Evolutionary conservation across 2,113 vertebrate species (phyloP), one percentile per base, ranked within the genome.

Genomic region (Mystacornis crossleyi): DNA sequence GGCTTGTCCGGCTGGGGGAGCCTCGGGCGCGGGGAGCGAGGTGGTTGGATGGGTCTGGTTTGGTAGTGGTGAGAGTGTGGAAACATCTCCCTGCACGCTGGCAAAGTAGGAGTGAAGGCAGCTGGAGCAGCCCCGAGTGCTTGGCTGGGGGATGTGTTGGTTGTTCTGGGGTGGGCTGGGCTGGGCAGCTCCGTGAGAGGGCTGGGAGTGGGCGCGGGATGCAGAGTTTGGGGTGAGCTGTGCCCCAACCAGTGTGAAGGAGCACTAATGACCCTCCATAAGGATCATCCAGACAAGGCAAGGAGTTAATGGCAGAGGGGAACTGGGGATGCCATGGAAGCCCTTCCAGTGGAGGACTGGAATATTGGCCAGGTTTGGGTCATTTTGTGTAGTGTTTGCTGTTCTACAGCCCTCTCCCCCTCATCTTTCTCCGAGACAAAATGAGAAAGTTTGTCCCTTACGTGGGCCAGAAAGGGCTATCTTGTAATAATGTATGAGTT

Each of bases 181-280:
- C 3, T 2, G 61, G 60, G 21, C 4, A 33, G 26, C 2, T 28
- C 38, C 10, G 0, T 12, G n/a, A 14, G 40, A 33, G 81, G 31
- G n/a, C 42, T 57, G 82, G 61, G 60, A 31, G 11, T 11, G 34
- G 40, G 40, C 5, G 2, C 18, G 12, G 69, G 40, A 5, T 12
- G 38, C 28, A 9, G 26, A 4, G 33, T 25, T 11, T 34, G 51
- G 61, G 51, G 29, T 55, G 69, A 47, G 60, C 29, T 2, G 50
- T 29, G 53, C 10, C 58, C 65, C 31, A 0, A 8, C 23, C 48
- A 33, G 34, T 0, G 2, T 15, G 3, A 31, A 64, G 48, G 33
- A 75, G 47, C 42, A 12, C 43, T 12, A 4, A 45, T 4, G 2
- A 6, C 25, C 38, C 20, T 85, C 50, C 5, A 0, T 4, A 3